Percentiles rank a stretch among this genome's conserved stretches.
Conservation (phyloP, 2,113 vertebrate genomes). For the Spheniscus mendiculus region DNA sequence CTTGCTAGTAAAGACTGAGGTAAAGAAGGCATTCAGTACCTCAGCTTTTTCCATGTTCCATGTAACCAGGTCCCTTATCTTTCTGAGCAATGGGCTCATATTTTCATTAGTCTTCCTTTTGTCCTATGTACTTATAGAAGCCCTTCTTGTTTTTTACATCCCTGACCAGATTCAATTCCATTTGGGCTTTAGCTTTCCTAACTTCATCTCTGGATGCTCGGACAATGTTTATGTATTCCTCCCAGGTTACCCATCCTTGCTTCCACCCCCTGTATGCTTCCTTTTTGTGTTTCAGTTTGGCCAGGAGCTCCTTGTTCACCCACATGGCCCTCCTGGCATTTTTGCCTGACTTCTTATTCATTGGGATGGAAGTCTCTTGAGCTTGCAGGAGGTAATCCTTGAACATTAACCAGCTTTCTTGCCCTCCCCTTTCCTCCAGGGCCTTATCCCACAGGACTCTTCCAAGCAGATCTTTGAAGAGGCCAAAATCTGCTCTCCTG, state of each 20-base stretch:
- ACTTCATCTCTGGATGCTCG: neutral
- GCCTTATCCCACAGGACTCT: neutral
- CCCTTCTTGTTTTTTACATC: neutral
- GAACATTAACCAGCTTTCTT: neutral
- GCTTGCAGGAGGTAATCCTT: neutral
- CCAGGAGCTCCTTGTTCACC: neutral
- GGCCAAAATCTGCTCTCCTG: neutral
- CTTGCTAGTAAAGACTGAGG: neutral
- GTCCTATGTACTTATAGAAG: neutral
- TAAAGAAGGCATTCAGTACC: neutral
- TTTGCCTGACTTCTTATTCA: neutral
- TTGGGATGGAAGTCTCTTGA: neutral
- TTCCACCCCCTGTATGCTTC: neutral
- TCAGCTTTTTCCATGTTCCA: neutral
- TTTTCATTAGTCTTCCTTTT: neutral
- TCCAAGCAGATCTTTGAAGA: neutral
- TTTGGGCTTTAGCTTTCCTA: neutral
- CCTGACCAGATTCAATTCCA: neutral
- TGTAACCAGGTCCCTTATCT: neutral
- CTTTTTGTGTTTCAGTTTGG: neutral
- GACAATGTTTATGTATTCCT: neutral
- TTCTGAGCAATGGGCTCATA: neutral
- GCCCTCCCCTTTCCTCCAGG: neutral
- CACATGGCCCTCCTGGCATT: neutral
- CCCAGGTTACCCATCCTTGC: neutral